Evolutionary conservation across 2,888 invertebrate genomes (phyloP).

Genomic region (Fragum sueziense): DNA sequence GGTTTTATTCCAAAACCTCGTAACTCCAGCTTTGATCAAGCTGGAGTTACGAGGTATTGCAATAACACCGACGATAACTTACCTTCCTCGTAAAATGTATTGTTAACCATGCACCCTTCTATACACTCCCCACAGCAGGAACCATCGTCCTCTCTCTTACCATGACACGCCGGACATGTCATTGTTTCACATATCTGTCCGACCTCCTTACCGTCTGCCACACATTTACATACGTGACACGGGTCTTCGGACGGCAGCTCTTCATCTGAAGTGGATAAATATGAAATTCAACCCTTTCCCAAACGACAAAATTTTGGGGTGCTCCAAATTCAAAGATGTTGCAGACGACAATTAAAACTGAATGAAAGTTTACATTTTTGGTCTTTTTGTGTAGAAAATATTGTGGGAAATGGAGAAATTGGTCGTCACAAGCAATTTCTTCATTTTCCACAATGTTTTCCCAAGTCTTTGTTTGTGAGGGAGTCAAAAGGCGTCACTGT

Average conservation of each 20-base stretch:
- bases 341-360: too few species aligned
- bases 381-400: too few species aligned
- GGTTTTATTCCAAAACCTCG: too few species aligned
- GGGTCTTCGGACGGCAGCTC: not conserved
- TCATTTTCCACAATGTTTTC: too few species aligned
- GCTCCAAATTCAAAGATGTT: not conserved
- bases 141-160: not conserved
- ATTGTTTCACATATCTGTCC: not conserved
- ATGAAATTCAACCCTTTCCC: too few species aligned
- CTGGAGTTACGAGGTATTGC: too few species aligned
- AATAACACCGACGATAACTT: conserved; percentile 1
- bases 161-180: not conserved
- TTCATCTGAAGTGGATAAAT: not conserved
- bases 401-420: too few species aligned
- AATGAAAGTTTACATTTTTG: too few species aligned
- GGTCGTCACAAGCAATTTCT: too few species aligned
- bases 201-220: not conserved
- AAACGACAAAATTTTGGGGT: not conserved
- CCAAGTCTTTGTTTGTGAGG: too few species aligned
- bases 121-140: conserved; percentile 9
- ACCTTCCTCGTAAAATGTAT: not conserved
- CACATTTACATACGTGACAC: not conserved
- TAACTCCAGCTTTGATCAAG: too few species aligned
- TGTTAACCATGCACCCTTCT: not conserved
- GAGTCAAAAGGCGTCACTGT: too few species aligned